Conservation (phyloP, 2,888 invertebrate species). For the Archaeoteleia sp. region DNA sequence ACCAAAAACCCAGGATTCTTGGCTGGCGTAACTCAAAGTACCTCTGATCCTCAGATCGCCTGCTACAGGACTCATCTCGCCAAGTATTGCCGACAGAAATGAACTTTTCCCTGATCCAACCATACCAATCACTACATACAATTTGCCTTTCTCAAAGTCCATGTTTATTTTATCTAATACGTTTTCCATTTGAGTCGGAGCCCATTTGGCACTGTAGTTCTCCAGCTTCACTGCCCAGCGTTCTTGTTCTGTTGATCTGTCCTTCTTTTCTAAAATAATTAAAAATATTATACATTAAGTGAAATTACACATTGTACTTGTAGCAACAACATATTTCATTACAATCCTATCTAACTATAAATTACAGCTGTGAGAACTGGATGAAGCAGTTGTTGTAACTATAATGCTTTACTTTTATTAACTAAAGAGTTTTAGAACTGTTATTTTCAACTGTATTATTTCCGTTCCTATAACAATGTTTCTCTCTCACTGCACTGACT, state of each 20-base stretch:
- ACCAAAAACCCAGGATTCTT: slow-evolving; percentile 91
- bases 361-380: too few relatives aligned
- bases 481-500: too few relatives aligned
- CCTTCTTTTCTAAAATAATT: slow-evolving; percentile 19
- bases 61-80: slow-evolving; percentile 80
- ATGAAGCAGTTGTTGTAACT: too few relatives aligned
- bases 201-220: slow-evolving; percentile 76
- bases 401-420: too few relatives aligned
- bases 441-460: neutral
- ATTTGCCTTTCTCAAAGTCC: slow-evolving; percentile 77
- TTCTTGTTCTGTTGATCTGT: slow-evolving; percentile 14
- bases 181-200: slow-evolving; percentile 74
- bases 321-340: neutral
- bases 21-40: slow-evolving; percentile 84
- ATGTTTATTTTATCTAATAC: slow-evolving; percentile 78
- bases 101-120: slow-evolving; percentile 86
- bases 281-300: too few relatives aligned
- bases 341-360: neutral
- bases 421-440: too few relatives aligned
- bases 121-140: slow-evolving; percentile 84
- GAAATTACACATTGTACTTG: too few relatives aligned
- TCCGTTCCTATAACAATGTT: neutral
- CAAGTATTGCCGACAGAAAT: slow-evolving; percentile 82
- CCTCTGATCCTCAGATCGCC: slow-evolving; percentile 82
- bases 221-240: slow-evolving; percentile 58